Evolutionary conservation across 1,140 invertebrate species (phyloP).

Genomic region (Lucilia cuprina): DNA sequence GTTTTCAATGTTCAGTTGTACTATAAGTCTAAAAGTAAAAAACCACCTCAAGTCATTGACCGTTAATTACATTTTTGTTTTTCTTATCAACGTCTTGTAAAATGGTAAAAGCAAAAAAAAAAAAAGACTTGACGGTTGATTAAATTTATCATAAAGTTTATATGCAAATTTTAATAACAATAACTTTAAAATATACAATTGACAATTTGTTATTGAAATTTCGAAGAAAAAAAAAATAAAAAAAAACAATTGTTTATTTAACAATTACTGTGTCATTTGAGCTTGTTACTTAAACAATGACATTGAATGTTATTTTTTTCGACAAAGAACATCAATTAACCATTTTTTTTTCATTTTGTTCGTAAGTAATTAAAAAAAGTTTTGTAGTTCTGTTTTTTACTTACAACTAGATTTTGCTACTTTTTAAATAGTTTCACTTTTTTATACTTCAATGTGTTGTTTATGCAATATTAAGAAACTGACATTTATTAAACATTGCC

Average conservation of each 20-base stretch:
- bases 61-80: not conserved
- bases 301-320: not conserved
- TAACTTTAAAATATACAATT: not conserved
- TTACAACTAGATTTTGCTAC: not conserved
- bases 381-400: not conserved
- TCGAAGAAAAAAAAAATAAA: not conserved
- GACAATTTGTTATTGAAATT: not conserved
- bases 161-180: not conserved
- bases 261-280: not conserved
- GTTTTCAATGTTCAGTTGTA: not conserved
- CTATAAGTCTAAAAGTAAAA: too few species aligned
- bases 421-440: not conserved
- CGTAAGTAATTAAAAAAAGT: not conserved
- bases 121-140: slow-evolving; percentile 14
- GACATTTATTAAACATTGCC: not conserved
- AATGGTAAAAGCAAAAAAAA: not conserved
- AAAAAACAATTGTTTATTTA: not conserved
- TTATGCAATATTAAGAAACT: not conserved
- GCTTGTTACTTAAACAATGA: not conserved
- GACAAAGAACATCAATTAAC: not conserved
- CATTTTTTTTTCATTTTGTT: not conserved
- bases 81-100: not conserved
- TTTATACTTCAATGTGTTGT: not conserved
- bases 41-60: slow-evolving; percentile 10
- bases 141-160: not conserved